Evolutionary conservation across 2,797 vertebrate genomes (phyloP).

Genomic region (Intellagama lesueurii): DNA sequence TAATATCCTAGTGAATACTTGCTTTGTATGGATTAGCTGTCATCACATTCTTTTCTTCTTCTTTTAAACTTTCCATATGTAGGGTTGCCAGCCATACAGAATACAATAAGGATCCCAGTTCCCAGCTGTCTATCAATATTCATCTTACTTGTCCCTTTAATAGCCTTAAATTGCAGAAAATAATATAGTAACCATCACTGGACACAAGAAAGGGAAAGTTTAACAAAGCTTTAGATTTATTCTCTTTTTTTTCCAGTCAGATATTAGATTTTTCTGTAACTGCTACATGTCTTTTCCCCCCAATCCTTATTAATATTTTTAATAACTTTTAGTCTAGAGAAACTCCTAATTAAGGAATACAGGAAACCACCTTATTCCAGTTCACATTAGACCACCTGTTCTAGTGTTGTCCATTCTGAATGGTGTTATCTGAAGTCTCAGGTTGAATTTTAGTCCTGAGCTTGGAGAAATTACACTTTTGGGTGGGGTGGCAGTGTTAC

Average conservation of each 20-base stretch:
- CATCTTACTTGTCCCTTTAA: background rate
- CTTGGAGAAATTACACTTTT: background rate
- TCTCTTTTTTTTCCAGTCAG: background rate
- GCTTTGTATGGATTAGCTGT: conserved; percentile 8
- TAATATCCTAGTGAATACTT: conserved; percentile 5
- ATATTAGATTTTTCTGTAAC: background rate
- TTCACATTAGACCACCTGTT: background rate
- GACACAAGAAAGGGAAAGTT: background rate
- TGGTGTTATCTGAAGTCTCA: background rate
- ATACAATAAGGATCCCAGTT: background rate
- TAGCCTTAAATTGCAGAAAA: background rate
- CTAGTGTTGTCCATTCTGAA: no score
- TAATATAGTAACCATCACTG: background rate
- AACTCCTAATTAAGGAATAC: background rate
- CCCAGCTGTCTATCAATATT: no score
- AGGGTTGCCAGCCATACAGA: background rate
- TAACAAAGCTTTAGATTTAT: no score
- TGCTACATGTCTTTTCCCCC: background rate
- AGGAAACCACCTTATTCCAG: background rate
- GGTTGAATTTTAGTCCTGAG: no score
- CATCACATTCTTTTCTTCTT: background rate
- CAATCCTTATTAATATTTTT: background rate
- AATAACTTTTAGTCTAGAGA: background rate
- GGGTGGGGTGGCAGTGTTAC: no score
- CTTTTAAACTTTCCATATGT: background rate